Percentiles rank a stretch among this genome's conserved stretches.
Conservation (phyloP, 2,797 vertebrate species). For the Linurgus olivaceus region DNA sequence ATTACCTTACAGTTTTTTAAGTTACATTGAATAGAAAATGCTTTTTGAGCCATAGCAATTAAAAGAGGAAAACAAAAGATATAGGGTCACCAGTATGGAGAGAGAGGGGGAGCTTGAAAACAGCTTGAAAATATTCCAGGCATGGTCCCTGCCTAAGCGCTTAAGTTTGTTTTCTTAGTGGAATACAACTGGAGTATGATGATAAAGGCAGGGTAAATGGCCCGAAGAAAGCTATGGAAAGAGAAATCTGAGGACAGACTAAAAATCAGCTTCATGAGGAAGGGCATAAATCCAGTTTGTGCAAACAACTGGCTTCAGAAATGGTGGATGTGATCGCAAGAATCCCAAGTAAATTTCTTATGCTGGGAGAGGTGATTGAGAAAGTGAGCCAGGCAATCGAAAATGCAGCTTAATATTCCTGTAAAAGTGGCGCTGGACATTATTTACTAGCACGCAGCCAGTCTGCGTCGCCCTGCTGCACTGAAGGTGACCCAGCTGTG, state of each 20-base stretch:
- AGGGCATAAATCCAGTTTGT: not conserved
- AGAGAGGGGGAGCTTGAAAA: not conserved
- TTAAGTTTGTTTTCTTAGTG: not conserved
- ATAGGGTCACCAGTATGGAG: not conserved
- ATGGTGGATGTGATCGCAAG: not conserved
- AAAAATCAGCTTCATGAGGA: not conserved
- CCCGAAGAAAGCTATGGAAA: not conserved
- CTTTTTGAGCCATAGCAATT: not conserved
- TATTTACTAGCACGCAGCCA: not conserved
- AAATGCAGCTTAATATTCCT: not conserved
- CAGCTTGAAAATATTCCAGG: not conserved
- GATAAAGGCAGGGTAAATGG: not conserved
- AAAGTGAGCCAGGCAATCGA: not conserved
- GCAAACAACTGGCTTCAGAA: not conserved
- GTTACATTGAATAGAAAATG: not conserved
- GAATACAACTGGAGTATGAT: not conserved
- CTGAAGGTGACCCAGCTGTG: not conserved
- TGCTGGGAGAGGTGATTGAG: not conserved
- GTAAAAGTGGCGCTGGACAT: not conserved
- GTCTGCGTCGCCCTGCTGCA: accelerated
- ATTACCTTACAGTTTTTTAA: not conserved
- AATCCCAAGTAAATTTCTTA: not conserved
- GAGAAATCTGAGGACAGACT: not conserved
- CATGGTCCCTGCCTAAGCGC: not conserved
- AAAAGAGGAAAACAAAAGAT: not conserved